Evolutionary conservation across 2,113 vertebrate species (phyloP), one percentile per base, ranked within the genome.

Genomic region (Pachypanchax playfairii): DNA sequence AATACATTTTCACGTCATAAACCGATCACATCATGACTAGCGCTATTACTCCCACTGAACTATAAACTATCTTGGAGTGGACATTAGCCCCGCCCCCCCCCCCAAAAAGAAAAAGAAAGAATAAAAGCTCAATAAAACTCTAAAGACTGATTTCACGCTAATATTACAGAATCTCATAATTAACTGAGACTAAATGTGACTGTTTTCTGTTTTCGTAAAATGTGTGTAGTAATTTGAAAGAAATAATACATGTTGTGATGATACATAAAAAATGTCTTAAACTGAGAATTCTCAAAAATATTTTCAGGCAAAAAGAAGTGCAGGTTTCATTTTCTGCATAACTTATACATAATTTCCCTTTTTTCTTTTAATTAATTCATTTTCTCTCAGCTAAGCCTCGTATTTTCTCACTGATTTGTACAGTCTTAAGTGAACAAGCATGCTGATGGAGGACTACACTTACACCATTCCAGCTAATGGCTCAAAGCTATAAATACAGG

Each of bases 401-500:
- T 20, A 48, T 65, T 72, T 67, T 48, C 43, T 24, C 26, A 31
- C 28, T 2, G 14, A 55, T 65, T 71, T 79, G 65, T 49, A 56
- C 65, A 73, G 63, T 65, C 68, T 70, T 73, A 60, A 79, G 68
- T 65, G 63, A 83, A 80, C 67, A 59, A 71, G 74, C 75, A 67
- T 55, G 71, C 75, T 85, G 80, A 89, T 77, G 65, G 69, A 78
- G 71, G 69, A 77, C 83, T 84, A 76, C n/a, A 47, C 80, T 84
- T 77, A 73, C 74, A 75, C 69, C 75, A 73, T 70, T 65, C 56
- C 66, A 70, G 66, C 61, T 55, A 59, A 79, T 89, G 90, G 89
- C 79, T 86, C 79, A 79, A 64, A 68, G 70, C 88, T 90, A 87
- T 86, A 91, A 93, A 91, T 91, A 91, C 71, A 54, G 52, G 67